phyloP scores from a whole-genome alignment of 2,888 invertebrate species.

The Sacculina carcini region DNA sequence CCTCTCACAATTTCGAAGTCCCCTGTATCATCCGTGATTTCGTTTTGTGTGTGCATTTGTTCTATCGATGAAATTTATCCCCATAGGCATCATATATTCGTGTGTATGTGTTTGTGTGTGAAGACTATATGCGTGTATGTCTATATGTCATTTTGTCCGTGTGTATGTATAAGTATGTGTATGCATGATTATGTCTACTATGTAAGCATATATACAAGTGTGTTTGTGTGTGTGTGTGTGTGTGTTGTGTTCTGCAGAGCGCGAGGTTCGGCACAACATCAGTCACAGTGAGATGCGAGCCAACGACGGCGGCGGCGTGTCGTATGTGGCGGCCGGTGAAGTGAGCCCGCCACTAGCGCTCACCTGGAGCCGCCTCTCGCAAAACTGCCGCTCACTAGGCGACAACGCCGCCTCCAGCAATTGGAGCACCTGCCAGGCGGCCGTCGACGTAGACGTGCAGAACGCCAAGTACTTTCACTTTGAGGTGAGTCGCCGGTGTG shows the following conservation, averaged over 20 bases:
- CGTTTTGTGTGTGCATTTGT: too few species aligned
- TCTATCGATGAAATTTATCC: too few species aligned
- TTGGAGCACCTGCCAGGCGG: slow-evolving; percentile 60
- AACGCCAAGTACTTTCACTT: slow-evolving; percentile 72
- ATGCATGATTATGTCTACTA: not conserved
- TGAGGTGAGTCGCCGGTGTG: slow-evolving; percentile 32
- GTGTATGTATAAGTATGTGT: too few species aligned
- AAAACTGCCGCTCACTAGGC: slow-evolving; percentile 67
- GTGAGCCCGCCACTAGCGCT: slow-evolving; percentile 71
- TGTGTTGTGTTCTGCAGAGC: slow-evolving; percentile 32
- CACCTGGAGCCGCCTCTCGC: slow-evolving; percentile 53
- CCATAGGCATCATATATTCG: too few species aligned
- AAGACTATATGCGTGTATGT: too few species aligned
- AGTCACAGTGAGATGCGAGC: slow-evolving; percentile 49
- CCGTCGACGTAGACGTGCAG: slow-evolving; percentile 64
- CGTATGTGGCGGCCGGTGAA: slow-evolving; percentile 75
- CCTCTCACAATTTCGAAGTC: too few species aligned
- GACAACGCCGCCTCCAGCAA: slow-evolving; percentile 56
- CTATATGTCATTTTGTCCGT: too few species aligned
- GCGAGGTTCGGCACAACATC: slow-evolving; percentile 70
- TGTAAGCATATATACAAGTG: not conserved
- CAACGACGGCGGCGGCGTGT: slow-evolving; percentile 63
- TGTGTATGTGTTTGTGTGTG: too few species aligned
- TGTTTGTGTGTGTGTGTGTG: not conserved
- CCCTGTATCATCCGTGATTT: too few species aligned